Evolutionary conservation across 2,888 invertebrate genomes (phyloP).

Genomic region (Cacoxenus indagator): DNA sequence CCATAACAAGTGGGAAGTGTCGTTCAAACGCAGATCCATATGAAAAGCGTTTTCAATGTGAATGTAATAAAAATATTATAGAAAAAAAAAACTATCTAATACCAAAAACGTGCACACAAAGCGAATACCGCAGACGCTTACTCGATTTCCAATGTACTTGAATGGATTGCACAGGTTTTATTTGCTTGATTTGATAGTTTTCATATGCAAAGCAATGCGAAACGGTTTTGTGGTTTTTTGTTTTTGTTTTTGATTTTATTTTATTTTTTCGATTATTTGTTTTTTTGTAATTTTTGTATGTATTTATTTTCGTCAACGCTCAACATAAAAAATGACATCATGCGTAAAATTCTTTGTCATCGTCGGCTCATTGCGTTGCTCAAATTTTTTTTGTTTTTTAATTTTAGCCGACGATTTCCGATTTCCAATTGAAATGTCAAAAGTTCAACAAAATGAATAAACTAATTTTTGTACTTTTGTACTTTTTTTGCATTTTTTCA

Average conservation of each 20-base stretch:
- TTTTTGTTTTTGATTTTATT: constrained; percentile 14
- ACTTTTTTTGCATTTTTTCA: not conserved
- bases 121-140: constrained; percentile 6
- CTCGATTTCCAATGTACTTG: constrained; percentile 10
- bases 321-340: constrained; percentile 16
- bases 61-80: not conserved
- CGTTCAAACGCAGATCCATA: not conserved
- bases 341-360: constrained; percentile 1
- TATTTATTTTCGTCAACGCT: not conserved
- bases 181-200: not conserved
- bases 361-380: no score
- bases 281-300: not conserved
- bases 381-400: not conserved
- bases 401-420: not conserved
- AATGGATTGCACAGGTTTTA: not conserved
- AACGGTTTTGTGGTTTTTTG: not conserved
- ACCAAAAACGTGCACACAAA: constrained; percentile 11
- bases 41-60: not conserved
- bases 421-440: not conserved
- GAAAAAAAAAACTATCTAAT: not conserved
- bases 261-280: not conserved
- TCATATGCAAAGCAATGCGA: not conserved
- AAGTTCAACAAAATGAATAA: constrained; percentile 4
- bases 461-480: not conserved
- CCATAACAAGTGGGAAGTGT: constrained; percentile 5